Conservation (phyloP, 2,113 vertebrate genomes). For the Aegotheles bennettii region DNA sequence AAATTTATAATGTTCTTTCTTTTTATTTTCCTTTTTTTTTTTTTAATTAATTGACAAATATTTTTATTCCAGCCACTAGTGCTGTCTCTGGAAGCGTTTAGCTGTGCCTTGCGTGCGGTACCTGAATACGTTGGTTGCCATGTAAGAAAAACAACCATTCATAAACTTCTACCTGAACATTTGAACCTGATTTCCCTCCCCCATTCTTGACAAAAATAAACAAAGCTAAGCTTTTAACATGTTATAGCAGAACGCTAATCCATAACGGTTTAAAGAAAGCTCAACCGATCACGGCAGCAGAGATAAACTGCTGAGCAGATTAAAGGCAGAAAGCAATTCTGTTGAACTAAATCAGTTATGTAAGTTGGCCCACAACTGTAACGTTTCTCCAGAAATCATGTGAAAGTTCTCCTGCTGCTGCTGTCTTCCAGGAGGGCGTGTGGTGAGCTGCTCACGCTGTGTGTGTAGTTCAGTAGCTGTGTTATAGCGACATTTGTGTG, state of each 20-base stretch:
- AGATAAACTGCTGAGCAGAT: slow-evolving; percentile 69
- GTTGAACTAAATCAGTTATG: slow-evolving; percentile 36
- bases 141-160: background rate
- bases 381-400: background rate
- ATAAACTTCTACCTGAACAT: background rate
- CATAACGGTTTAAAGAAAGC: slow-evolving; percentile 52
- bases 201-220: slow-evolving; percentile 60
- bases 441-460: background rate
- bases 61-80: background rate
- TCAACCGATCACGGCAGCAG: slow-evolving; percentile 22
- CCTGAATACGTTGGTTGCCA: background rate
- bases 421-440: background rate
- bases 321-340: slow-evolving; percentile 63
- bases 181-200: slow-evolving; percentile 34
- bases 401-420: background rate
- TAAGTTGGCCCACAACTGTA: slow-evolving; percentile 39
- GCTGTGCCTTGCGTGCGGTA: background rate
- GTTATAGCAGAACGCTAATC: slow-evolving; percentile 56
- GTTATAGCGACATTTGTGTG: background rate
- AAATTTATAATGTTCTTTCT: background rate
- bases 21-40: background rate
- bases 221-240: slow-evolving; percentile 43
- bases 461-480: background rate
- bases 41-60: background rate
- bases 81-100: background rate